Base-by-base conservation (phyloP, 2,888 invertebrate genomes). In the Acanthopleura granulata region DNA sequence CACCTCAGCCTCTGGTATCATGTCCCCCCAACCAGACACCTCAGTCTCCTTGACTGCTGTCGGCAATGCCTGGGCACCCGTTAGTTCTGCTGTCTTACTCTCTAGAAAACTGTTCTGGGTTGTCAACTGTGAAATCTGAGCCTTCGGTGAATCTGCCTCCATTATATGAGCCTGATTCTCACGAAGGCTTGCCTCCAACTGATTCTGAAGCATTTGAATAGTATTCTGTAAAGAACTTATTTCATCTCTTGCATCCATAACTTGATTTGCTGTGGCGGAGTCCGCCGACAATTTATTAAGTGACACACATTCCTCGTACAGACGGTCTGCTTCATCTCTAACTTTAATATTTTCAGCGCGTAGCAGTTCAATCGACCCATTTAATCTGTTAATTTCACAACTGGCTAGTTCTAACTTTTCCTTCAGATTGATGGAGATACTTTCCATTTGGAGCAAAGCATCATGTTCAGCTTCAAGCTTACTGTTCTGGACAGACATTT, bases 11-110 rank as follows among this genome's bases (percentile, higher is more conserved):
- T 77, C 73, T 25, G 73, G 73, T 27, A 77, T 72, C 3, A 72
- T 62, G 40, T 77, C 77, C 15, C 75, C 77, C 75, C 77, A 75
- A 3, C 72, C 73, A 0, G 66, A 22, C 14, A 66, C 66, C 29
- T 66, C 66, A 22, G 18, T 6, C n/a, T n/a, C 57, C 18, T n/a
- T 57, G 57, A 12, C 22, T 57, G n/a, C 1, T 57, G n/a, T 51
- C 51, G 14, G 14, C 51, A 51, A 18, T 57, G 3, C 9, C 40
- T 40, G 40, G 3, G 40, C 3, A 40, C n/a, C n/a, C 12, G 6
- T 22, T 57, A 22, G 12, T n/a, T 22, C 57, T 57, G 18, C 51
- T 18, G 18, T 51, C 51, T 51, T 14, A 15, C 51, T 51, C 18
- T 51, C 14, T 51, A 51, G 18, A 51, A 15, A 14, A 51, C 14